Conservation (phyloP, 2,797 vertebrate genomes). For the Sebastes matsubarae region DNA sequence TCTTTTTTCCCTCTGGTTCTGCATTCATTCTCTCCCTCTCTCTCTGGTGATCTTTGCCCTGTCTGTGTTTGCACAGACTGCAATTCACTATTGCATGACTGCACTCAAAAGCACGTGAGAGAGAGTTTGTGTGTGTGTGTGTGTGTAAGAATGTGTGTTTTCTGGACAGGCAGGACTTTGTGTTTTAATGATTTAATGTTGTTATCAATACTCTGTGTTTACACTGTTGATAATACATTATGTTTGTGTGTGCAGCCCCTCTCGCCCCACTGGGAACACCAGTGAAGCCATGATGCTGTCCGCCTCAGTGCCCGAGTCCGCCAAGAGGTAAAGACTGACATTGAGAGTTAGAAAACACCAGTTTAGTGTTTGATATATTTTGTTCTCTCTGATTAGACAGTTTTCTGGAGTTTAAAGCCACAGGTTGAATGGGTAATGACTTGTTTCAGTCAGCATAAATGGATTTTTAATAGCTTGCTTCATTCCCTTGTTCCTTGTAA, state of each 20-base stretch:
- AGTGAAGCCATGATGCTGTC: conserved; percentile 86
- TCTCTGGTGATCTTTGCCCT: conserved; percentile 69
- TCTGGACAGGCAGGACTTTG: conserved; percentile 24
- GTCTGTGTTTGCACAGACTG: conserved; percentile 79
- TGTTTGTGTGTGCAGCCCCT: conserved; percentile 67
- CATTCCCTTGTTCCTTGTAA: neutral
- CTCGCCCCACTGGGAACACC: conserved; percentile 76
- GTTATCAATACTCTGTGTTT: neutral
- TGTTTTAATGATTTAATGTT: conserved; percentile 12
- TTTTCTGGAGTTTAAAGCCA: neutral
- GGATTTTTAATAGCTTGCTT: neutral
- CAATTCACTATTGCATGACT: conserved; percentile 76
- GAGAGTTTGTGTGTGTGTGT: neutral
- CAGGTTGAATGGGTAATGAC: neutral
- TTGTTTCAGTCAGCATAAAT: neutral
- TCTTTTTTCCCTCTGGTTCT: neutral
- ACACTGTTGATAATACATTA: conserved; percentile 8
- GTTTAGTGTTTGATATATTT: neutral
- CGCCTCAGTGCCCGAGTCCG: conserved; percentile 84
- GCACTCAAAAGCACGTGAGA: conserved; percentile 60
- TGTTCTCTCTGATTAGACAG: neutral
- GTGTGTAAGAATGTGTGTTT: conserved; percentile 46
- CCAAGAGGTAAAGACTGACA: conserved; percentile 85
- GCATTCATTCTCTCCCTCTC: neutral
- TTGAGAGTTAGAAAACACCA: neutral